A percentile compares a stretch with the other conserved stretches of the same genome.
These are phyloP conservation scores for Dryococelus australis DNA, from an alignment of 2,888 invertebrate species.

Conservation along the genomic window DNA sequence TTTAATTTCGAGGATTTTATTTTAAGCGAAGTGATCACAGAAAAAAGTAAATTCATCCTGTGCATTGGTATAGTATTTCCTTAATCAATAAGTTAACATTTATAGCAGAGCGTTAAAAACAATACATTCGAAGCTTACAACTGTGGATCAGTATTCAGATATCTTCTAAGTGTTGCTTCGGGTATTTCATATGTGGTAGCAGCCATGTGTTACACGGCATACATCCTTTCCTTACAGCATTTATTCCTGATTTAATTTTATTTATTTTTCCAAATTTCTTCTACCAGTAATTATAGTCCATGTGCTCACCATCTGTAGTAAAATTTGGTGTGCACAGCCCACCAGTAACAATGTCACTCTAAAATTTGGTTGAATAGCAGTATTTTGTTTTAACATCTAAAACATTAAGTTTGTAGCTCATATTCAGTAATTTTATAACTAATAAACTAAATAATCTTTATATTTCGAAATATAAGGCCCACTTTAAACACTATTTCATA, in stretches of 20 bases:
- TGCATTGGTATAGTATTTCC: background rate
- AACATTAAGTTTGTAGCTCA: no score
- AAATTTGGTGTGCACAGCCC: background rate
- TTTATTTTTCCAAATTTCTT: no score
- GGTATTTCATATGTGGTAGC: background rate
- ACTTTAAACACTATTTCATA: no score
- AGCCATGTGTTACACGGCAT: background rate
- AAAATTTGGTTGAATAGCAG: background rate
- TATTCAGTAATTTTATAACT: no score
- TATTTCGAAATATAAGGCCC: no score
- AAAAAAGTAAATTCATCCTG: background rate
- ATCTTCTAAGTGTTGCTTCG: background rate
- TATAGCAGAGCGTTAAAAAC: background rate
- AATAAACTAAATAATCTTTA: no score
- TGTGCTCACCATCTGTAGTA: background rate
- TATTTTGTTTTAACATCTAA: no score
- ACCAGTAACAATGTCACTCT: background rate
- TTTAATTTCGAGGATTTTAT: background rate
- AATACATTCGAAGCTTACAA: background rate
- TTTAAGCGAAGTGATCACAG: background rate
- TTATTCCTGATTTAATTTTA: no score
- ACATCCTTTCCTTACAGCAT: background rate
- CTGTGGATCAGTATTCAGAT: conserved; percentile 11
- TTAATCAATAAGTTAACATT: background rate
- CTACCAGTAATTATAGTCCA: background rate